phyloP scores from a whole-genome alignment of 2,888 invertebrate genomes.

The Pristionchus maxplancki region DNA sequence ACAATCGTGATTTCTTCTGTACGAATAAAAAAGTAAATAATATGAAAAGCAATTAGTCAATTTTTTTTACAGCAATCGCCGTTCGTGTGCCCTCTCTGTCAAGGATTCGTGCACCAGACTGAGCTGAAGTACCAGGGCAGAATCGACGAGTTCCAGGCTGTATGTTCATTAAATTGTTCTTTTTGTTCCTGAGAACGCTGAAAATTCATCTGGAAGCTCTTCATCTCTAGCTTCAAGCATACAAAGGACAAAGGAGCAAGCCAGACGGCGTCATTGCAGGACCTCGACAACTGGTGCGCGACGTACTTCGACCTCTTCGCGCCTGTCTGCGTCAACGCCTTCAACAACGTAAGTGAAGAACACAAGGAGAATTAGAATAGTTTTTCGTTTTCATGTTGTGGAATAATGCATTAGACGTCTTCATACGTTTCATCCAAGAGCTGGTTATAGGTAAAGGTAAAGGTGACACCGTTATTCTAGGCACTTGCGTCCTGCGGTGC shows the following conservation, averaged over 20 bases:
- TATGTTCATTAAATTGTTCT: not conserved
- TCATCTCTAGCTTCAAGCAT: not conserved
- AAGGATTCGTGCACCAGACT: slow-evolving; percentile 12
- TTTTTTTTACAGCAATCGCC: not conserved
- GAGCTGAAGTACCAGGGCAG: not conserved
- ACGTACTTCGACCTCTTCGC: not conserved
- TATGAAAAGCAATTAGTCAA: too few species aligned
- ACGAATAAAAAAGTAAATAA: too few species aligned
- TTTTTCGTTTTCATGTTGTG: not conserved
- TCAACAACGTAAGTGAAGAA: slow-evolving; percentile 33
- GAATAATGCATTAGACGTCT: not conserved
- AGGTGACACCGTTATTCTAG: too few species aligned
- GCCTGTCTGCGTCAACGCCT: slow-evolving; percentile 10
- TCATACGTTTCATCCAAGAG: too few species aligned
- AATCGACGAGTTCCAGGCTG: not conserved
- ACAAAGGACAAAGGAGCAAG: too few species aligned
- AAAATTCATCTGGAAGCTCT: not conserved
- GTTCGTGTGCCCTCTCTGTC: slow-evolving; percentile 37
- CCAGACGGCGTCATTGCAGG: too few species aligned
- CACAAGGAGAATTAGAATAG: too few species aligned
- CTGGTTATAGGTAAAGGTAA: too few species aligned
- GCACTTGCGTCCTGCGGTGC: too few species aligned
- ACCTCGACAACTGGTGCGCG: not conserved
- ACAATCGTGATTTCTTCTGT: too few species aligned
- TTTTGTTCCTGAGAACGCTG: not conserved